Evolutionary conservation across 1,140 invertebrate genomes (phyloP).

Genomic region (Caenorhabditis brenneri): DNA sequence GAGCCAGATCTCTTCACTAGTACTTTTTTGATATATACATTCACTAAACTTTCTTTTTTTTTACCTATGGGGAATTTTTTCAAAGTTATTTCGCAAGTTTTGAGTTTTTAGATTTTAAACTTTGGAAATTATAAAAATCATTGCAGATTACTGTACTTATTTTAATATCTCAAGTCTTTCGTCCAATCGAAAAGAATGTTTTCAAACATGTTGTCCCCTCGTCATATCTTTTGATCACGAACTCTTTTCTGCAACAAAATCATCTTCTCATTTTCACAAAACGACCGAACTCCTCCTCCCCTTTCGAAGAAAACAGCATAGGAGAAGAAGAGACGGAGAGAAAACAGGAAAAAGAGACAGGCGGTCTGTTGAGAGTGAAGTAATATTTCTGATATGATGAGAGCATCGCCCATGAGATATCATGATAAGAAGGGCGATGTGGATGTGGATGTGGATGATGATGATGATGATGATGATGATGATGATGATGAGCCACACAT

Average conservation of each 20-base stretch:
- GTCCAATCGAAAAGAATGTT: no score
- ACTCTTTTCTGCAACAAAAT: background rate
- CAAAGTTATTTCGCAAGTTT: no score
- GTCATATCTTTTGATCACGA: background rate
- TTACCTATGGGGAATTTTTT: no score
- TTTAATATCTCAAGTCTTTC: background rate
- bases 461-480: background rate
- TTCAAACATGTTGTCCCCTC: background rate
- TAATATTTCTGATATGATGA: conserved; percentile 41
- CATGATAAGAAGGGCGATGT: conserved; percentile 10
- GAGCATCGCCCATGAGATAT: background rate
- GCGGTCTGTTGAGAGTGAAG: background rate
- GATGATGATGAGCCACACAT: conserved; percentile 41
- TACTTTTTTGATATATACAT: background rate
- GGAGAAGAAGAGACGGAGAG: background rate
- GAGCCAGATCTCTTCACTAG: background rate
- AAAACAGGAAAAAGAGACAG: background rate
- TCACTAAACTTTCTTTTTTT: background rate
- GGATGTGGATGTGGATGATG: no score
- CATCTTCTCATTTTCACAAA: conserved; percentile 7
- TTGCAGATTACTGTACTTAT: no score
- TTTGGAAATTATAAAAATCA: no score
- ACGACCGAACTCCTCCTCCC: background rate
- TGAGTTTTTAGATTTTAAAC: no score
- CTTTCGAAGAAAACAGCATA: background rate